Percentiles rank a stretch among this genome's conserved stretches.
Conservation (phyloP, 2,888 invertebrate species). For the Eugnorisma glareosa region DNA sequence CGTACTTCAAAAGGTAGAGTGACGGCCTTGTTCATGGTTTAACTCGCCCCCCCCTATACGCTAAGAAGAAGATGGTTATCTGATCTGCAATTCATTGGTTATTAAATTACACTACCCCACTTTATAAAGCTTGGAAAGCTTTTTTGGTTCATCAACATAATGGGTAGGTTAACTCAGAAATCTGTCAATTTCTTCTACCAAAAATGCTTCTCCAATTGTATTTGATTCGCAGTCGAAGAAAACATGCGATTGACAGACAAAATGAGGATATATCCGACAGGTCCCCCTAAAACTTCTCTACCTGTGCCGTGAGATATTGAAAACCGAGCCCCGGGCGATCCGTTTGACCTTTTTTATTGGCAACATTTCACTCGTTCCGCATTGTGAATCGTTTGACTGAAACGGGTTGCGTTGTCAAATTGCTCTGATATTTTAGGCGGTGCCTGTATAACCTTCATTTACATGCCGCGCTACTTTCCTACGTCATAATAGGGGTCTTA, state of each 20-base stretch:
- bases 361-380: constrained; percentile 88
- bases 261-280: constrained; percentile 84
- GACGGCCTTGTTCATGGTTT: not conserved
- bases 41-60: not conserved
- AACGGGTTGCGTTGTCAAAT: constrained; percentile 86
- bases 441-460: constrained; percentile 80
- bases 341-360: constrained; percentile 88
- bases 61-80: not conserved
- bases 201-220: constrained; percentile 41
- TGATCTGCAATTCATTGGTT: not conserved
- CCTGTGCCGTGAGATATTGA: constrained; percentile 86
- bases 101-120: not conserved
- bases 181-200: constrained; percentile 24
- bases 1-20: not conserved
- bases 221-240: constrained; percentile 70
- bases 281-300: constrained; percentile 75
- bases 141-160: not conserved
- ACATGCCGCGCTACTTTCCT: constrained; percentile 75
- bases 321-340: constrained; percentile 84
- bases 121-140: not conserved
- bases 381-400: constrained; percentile 84
- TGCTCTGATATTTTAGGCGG: constrained; percentile 82
- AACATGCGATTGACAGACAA: constrained; percentile 82
- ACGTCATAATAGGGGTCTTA: constrained; percentile 76
- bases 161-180: constrained; percentile 3